Evolutionary conservation across 2,888 invertebrate genomes (phyloP), one percentile per base, ranked within the genome.

Genomic region (Xanthorhoe designata): DNA sequence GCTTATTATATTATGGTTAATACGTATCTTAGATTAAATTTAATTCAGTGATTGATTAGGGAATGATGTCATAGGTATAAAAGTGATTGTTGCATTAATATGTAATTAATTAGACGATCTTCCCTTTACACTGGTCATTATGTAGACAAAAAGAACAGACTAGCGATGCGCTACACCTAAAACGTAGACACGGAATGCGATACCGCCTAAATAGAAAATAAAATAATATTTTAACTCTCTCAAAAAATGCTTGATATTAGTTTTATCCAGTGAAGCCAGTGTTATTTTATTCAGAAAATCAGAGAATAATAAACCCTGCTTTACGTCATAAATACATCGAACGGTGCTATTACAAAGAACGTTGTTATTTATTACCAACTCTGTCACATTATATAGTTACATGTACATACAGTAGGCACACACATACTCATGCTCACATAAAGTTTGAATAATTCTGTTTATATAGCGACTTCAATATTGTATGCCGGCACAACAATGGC

Each of bases 381-480:
- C n/a, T 50, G 50, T 58, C 17, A 52, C 53, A 56, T 42, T 18
- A 29, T 29, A 51, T 10, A 15, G n/a, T 42, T 63, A 49, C 42
- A 56, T 24, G 35, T 38, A 49, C 3, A 10, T 52, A 52, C 51
- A 17, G 50, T 24, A 24, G 24, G 24, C 4, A 24, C 4, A 24
- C 19, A 47, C 58, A 62, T 61, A 62, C 51, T 51, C 53, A 59
- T 51, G 62, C 58, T 62, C 56, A 56, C 66, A 71, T 73, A 73
- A 71, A 68, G 70, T 70, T 70, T 68, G 64, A 65, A 65, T 64
- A 56, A 61, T 53, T 47, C 55, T 53, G 63, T 67, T 64, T 68
- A 45, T 45, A 29, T 61, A 57, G 53, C 53, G 58, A 59, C 66
- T 66, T 70, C 65, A 71, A 71, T 70, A 71, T 70, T 64, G 70